Evolutionary conservation across 2,797 vertebrate species (phyloP).

Genomic region (Vultur gryphus): DNA sequence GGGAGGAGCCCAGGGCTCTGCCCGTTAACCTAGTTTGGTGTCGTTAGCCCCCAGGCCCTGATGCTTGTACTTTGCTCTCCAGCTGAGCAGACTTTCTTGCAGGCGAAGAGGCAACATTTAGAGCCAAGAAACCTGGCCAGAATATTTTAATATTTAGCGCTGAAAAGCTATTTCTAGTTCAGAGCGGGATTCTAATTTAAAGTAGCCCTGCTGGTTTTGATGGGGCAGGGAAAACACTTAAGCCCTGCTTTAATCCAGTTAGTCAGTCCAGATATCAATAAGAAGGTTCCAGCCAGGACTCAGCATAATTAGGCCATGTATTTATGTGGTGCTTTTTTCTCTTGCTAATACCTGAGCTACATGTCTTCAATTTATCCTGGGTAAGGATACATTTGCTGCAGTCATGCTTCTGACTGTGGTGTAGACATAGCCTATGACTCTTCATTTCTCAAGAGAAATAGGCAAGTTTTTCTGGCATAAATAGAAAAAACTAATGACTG

Average conservation of each 20-base stretch:
- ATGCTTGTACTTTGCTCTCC: not conserved
- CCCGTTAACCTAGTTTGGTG: not conserved
- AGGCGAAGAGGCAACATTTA: not conserved
- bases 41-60: not conserved
- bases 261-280: not conserved
- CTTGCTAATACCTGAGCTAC: not conserved
- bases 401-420: not conserved
- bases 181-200: not conserved
- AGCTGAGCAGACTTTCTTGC: not conserved
- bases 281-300: not conserved
- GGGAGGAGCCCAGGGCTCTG: not conserved
- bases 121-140: not conserved
- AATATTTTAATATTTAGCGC: not conserved
- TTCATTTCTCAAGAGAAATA: not conserved
- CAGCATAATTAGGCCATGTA: not conserved
- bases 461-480: not conserved
- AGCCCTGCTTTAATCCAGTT: not conserved
- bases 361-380: not conserved
- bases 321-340: not conserved
- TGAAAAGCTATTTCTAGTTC: not conserved
- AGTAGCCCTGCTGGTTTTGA: slow-evolving; percentile 16
- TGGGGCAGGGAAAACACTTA: not conserved
- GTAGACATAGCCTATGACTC: not conserved
- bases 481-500: not conserved
- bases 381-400: not conserved